Percentiles rank a stretch among this genome's conserved stretches.
Evolutionary conservation across 2,888 invertebrate genomes (phyloP).

Genomic region (Papilio elwesi): DNA sequence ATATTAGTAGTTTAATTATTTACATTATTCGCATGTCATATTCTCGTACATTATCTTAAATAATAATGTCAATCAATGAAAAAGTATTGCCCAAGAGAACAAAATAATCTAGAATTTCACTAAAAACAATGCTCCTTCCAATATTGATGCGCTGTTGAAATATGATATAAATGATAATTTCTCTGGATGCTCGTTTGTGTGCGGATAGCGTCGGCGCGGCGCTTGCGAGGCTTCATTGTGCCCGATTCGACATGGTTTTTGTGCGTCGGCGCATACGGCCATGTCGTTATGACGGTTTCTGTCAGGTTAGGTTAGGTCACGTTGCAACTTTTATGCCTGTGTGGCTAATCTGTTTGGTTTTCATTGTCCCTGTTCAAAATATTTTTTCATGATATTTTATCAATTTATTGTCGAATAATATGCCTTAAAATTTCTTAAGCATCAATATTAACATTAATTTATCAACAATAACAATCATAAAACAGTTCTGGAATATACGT

Average conservation of each 20-base stretch:
- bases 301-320: slow-evolving; percentile 54
- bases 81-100: no score
- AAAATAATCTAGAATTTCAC: neutral
- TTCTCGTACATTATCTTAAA: no score
- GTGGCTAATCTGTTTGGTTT: slow-evolving; percentile 12
- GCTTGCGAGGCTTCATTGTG: slow-evolving; percentile 62
- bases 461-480: neutral
- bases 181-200: slow-evolving; percentile 50
- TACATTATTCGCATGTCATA: no score
- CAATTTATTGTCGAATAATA: neutral
- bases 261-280: slow-evolving; percentile 54
- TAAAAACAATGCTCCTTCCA: neutral
- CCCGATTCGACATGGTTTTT: slow-evolving; percentile 76
- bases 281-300: slow-evolving; percentile 59
- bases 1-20: no score
- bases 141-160: slow-evolving; percentile 3
- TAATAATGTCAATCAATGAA: no score
- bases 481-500: neutral
- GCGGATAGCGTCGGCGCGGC: slow-evolving; percentile 45
- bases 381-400: neutral
- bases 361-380: neutral
- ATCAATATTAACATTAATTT: neutral
- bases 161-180: slow-evolving; percentile 45
- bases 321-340: slow-evolving; percentile 33
- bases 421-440: no score